phyloP scores from a whole-genome alignment of 2,797 vertebrate genomes.

The Coranthus polyacanthus region DNA sequence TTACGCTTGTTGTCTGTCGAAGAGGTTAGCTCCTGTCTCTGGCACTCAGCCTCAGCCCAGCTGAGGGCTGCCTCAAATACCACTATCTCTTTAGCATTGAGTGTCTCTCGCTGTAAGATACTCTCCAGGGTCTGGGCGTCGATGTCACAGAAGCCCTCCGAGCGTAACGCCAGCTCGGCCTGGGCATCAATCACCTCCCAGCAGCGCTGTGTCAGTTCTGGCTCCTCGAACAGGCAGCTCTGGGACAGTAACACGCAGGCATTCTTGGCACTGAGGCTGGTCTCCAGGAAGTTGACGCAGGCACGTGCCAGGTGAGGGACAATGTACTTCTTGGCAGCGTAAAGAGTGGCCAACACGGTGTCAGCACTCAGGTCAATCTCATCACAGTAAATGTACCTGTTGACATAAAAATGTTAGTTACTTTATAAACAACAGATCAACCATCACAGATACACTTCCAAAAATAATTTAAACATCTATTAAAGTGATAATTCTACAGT shows the following conservation, averaged over 20 bases:
- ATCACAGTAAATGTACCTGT: constrained; percentile 98
- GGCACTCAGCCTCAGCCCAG: constrained; percentile 98
- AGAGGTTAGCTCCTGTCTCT: constrained; percentile 89
- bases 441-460: constrained; percentile 1
- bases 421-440: constrained; percentile 9
- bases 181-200: constrained; percentile 99
- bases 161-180: constrained; percentile 95
- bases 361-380: constrained; percentile 98
- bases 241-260: constrained; percentile 97
- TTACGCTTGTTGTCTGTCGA: constrained; percentile 97
- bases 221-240: constrained; percentile 98
- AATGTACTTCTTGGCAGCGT: constrained; percentile 98
- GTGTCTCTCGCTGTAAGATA: constrained; percentile 95
- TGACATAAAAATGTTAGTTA: constrained; percentile 38
- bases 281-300: constrained; percentile 98
- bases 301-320: constrained; percentile 97
- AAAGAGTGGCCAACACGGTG: constrained; percentile 96
- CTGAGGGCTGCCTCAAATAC: constrained; percentile 95
- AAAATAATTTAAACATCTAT: not conserved
- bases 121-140: constrained; percentile 97
- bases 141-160: constrained; percentile 98
- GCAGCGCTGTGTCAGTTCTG: constrained; percentile 97
- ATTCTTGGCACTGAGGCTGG: constrained; percentile 96
- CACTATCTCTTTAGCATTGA: constrained; percentile 98
- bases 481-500: not conserved